Conservation (phyloP, 2,113 vertebrate genomes). For the Sceloporus undulatus region DNA sequence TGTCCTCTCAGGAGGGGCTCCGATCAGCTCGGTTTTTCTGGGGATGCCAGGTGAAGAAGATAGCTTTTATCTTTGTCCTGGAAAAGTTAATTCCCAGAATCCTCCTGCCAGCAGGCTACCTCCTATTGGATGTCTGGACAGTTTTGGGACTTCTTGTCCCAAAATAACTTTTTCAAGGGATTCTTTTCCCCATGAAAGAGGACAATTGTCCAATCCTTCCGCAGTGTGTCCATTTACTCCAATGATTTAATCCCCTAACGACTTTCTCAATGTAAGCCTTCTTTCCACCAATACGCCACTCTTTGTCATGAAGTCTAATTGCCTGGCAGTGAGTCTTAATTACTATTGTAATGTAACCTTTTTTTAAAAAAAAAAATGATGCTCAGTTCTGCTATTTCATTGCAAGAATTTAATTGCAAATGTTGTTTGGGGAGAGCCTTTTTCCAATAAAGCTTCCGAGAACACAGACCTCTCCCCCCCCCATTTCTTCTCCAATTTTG, state of each 20-base stretch:
- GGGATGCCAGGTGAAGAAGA: neutral
- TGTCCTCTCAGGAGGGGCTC: neutral
- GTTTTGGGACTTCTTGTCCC: neutral
- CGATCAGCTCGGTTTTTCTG: neutral
- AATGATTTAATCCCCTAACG: too few relatives aligned
- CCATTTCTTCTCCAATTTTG: too few relatives aligned
- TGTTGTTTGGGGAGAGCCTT: too few relatives aligned
- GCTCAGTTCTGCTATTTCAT: neutral
- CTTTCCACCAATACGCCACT: neutral
- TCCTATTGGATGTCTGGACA: too few relatives aligned
- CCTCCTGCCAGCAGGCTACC: too few relatives aligned
- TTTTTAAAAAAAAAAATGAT: too few relatives aligned
- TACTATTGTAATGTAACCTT: too few relatives aligned
- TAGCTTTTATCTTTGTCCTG: too few relatives aligned
- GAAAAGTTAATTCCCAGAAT: too few relatives aligned
- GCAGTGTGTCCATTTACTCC: neutral
- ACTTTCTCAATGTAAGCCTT: neutral
- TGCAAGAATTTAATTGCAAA: neutral
- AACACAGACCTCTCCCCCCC: too few relatives aligned
- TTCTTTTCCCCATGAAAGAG: neutral
- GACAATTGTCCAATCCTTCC: accelerated
- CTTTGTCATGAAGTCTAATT: neutral
- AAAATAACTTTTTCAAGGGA: neutral
- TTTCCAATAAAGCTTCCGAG: too few relatives aligned
- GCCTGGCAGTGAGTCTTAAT: too few relatives aligned